Percentiles rank a stretch among this genome's conserved stretches.
phyloP scores from a whole-genome alignment of 2,888 invertebrate genomes.

The Thelaira solivaga region DNA sequence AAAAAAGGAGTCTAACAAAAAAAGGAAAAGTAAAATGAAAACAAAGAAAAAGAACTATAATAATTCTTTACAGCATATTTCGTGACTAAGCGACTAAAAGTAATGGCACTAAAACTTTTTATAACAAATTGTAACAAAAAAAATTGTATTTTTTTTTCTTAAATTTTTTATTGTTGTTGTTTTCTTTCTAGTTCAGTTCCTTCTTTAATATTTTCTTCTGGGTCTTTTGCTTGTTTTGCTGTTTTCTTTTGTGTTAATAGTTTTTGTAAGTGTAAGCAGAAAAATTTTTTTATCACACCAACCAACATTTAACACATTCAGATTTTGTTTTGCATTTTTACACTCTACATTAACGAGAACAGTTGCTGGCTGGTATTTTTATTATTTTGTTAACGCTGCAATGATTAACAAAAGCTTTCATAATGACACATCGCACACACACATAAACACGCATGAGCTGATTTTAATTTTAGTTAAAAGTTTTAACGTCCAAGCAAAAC shows the following conservation, averaged over 20 bases:
- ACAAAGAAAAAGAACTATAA: conserved; percentile 27
- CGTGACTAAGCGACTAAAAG: conserved; percentile 59
- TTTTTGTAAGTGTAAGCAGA: conserved; percentile 10
- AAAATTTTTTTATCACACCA: conserved; percentile 22
- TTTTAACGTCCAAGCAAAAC: no score
- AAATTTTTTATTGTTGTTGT: neutral
- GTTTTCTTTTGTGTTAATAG: neutral
- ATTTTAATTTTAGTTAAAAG: no score
- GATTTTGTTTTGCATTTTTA: no score
- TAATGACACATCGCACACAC: no score
- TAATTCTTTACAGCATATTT: conserved; percentile 58
- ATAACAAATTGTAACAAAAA: conserved; percentile 50
- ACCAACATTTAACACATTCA: neutral
- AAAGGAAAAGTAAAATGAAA: conserved; percentile 2
- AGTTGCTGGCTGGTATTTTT: conserved; percentile 1
- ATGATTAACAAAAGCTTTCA: neutral
- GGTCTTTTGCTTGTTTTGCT: no score
- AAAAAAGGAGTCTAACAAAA: conserved; percentile 2
- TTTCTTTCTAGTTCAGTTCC: neutral
- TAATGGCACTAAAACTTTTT: conserved; percentile 50
- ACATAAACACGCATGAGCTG: no score
- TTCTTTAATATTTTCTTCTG: neutral
- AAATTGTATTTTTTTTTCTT: neutral
- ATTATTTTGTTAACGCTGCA: neutral
- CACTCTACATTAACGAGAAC: neutral